These are phyloP conservation scores for Lophius piscatorius DNA, from an alignment of 2,113 vertebrate species.

Conservation along the genomic window DNA sequence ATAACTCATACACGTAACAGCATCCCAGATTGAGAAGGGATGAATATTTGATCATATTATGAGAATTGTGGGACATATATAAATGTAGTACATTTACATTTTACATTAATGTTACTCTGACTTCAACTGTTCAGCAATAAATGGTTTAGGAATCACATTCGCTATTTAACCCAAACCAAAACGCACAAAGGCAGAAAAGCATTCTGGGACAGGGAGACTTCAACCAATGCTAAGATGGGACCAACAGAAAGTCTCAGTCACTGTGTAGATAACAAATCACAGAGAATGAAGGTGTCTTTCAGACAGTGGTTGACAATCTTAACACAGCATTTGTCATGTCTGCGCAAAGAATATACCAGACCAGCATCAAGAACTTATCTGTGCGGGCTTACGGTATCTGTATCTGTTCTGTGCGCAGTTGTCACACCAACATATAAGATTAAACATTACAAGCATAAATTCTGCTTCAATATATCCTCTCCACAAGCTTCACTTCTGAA, in stretches of 20 bases:
- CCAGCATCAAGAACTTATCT: constrained; percentile 5
- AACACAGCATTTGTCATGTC: constrained; percentile 15
- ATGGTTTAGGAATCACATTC: too few species aligned
- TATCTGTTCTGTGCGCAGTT: constrained; percentile 12
- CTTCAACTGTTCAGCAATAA: too few species aligned
- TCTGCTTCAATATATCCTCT: not conserved
- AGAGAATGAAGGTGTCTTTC: not conserved
- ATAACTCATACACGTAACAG: too few species aligned
- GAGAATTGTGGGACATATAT: too few species aligned
- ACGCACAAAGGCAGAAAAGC: too few species aligned
- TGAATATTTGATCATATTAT: too few species aligned
- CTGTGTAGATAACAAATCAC: constrained; percentile 12
- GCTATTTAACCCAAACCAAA: too few species aligned
- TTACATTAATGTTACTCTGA: too few species aligned
- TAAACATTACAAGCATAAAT: not conserved
- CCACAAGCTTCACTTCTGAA: not conserved
- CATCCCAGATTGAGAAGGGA: too few species aligned
- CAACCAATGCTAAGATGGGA: too few species aligned
- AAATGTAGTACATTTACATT: too few species aligned
- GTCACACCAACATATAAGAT: constrained; percentile 1
- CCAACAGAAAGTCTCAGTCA: constrained; percentile 12
- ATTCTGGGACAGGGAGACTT: too few species aligned
- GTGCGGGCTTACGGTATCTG: constrained; percentile 17
- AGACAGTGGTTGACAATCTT: constrained; percentile 21
- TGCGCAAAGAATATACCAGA: constrained; percentile 21